phyloP scores from a whole-genome alignment of 2,113 vertebrate species.

The Camelus dromedarius region DNA sequence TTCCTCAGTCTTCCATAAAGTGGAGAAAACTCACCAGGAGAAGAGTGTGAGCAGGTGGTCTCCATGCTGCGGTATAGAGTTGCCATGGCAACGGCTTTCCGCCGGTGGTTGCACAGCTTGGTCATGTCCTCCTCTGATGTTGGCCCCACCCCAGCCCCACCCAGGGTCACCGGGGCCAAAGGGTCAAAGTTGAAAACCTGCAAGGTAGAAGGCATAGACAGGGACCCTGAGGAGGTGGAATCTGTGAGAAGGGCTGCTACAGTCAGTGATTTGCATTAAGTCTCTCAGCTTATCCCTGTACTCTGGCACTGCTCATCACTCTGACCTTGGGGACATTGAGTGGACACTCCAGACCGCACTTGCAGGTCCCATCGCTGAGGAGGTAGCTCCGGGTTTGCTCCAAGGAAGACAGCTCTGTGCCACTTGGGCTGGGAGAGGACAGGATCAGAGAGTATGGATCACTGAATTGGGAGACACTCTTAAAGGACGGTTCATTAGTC shows the following conservation, averaged over 20 bases:
- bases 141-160: slow-evolving; percentile 89
- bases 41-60: slow-evolving; percentile 84
- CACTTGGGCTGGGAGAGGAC: slow-evolving; percentile 89
- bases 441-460: not conserved
- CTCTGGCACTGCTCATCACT: not conserved
- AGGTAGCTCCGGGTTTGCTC: slow-evolving; percentile 94
- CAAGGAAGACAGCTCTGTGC: slow-evolving; percentile 91
- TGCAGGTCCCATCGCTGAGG: slow-evolving; percentile 95
- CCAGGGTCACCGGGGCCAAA: slow-evolving; percentile 88
- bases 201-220: slow-evolving; percentile 36
- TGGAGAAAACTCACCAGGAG: slow-evolving; percentile 76
- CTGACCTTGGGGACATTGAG: slow-evolving; percentile 93
- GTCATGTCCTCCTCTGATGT: slow-evolving; percentile 95
- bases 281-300: not conserved
- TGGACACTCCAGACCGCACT: slow-evolving; percentile 95
- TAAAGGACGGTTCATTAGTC: not conserved
- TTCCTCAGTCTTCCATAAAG: not conserved
- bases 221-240: not conserved
- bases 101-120: slow-evolving; percentile 96
- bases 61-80: slow-evolving; percentile 95
- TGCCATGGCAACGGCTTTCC: slow-evolving; percentile 97
- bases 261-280: not conserved
- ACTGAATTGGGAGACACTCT: not conserved
- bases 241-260: not conserved
- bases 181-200: slow-evolving; percentile 96